These are phyloP conservation scores for Masnerella sp. DNA, from an alignment of 2,888 invertebrate species.

Conservation along the genomic window DNA sequence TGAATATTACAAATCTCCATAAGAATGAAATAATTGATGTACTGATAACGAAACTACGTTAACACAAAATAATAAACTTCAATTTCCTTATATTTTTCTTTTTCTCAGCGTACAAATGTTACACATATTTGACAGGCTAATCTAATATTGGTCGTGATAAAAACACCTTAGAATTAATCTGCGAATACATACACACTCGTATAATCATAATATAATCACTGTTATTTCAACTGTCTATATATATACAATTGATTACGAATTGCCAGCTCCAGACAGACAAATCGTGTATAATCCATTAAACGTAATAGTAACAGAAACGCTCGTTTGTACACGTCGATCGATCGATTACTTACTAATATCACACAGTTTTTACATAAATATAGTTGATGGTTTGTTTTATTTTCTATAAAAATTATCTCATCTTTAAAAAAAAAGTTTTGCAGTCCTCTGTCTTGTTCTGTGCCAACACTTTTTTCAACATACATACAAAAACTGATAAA, in stretches of 20 bases:
- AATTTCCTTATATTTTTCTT: neutral
- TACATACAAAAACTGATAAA: no score
- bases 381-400: neutral
- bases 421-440: no score
- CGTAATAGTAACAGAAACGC: conserved; percentile 20
- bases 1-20: no score
- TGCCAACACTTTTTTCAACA: no score
- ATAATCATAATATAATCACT: no score
- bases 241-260: conserved; percentile 8
- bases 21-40: neutral
- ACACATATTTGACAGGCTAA: conserved; percentile 1
- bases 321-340: conserved; percentile 15
- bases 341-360: conserved; percentile 12
- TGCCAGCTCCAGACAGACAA: no score
- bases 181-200: conserved; percentile 9
- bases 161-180: conserved; percentile 5
- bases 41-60: neutral
- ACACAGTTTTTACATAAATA: conserved; percentile 17
- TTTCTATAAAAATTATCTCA: no score
- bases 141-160: conserved; percentile 9
- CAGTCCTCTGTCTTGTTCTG: neutral
- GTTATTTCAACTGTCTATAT: neutral
- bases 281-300: conserved; percentile 11
- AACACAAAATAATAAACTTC: no score
- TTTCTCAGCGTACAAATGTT: conserved; percentile 7